phyloP scores from a whole-genome alignment of 2,113 vertebrate species.

The Notechis scutatus region DNA sequence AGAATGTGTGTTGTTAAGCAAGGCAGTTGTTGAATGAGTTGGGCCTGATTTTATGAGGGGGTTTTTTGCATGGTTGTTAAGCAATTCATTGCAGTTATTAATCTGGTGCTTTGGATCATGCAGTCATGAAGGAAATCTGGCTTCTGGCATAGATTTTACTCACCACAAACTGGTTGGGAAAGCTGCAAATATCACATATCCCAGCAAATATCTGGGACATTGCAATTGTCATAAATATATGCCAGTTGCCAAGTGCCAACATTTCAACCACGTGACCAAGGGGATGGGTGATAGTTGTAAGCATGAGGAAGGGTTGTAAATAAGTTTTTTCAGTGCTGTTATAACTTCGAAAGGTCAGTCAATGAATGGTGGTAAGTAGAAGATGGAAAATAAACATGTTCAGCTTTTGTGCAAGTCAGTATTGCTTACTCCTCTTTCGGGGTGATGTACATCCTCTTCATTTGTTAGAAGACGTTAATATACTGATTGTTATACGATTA shows the following conservation, averaged over 20 bases:
- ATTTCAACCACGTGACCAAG: background rate
- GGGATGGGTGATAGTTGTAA: background rate
- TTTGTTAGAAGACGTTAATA: background rate
- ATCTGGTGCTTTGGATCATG: background rate
- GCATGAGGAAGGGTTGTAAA: background rate
- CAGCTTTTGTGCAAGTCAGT: background rate
- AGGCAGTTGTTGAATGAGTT: background rate
- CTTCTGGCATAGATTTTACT: background rate
- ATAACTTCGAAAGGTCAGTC: background rate
- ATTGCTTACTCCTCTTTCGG: background rate
- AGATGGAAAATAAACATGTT: background rate
- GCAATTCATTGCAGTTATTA: background rate
- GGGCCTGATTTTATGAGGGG: background rate
- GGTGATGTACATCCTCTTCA: background rate
- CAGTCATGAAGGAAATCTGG: background rate
- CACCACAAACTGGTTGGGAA: background rate
- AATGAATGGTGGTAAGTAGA: background rate
- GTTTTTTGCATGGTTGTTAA: background rate
- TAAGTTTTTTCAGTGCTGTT: background rate
- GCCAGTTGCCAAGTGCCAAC: background rate
- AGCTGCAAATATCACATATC: background rate
- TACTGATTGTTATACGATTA: background rate
- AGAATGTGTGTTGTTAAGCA: background rate
- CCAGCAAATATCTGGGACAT: background rate
- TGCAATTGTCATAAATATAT: background rate